phyloP scores from a whole-genome alignment of 2,888 invertebrate species.

The Oxytorus armatus region DNA sequence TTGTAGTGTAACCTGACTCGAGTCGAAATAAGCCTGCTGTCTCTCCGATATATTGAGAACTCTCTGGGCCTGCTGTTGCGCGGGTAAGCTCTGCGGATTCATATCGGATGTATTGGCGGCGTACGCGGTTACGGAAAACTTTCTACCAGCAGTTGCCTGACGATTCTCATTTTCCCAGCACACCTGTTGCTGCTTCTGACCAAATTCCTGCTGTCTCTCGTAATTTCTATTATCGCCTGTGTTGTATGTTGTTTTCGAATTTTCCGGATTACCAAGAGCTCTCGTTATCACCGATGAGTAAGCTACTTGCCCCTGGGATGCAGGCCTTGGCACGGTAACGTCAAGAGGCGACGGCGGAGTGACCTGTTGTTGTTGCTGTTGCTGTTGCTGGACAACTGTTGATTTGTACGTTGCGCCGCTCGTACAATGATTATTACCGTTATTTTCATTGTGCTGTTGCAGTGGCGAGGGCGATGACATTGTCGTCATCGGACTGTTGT shows the following conservation, averaged over 20 bases:
- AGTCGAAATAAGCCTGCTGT: slow-evolving; percentile 89
- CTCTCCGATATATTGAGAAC: slow-evolving; percentile 85
- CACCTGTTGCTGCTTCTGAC: slow-evolving; percentile 83
- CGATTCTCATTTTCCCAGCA: slow-evolving; percentile 82
- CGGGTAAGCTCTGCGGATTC: slow-evolving; percentile 85
- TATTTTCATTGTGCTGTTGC: slow-evolving; percentile 87
- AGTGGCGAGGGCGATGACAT: slow-evolving; percentile 88
- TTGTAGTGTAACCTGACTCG: slow-evolving; percentile 88
- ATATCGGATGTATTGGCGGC: slow-evolving; percentile 82
- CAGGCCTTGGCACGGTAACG: slow-evolving; percentile 88
- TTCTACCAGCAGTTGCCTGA: slow-evolving; percentile 73
- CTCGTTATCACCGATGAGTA: slow-evolving; percentile 94
- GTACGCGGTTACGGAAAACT: slow-evolving; percentile 76
- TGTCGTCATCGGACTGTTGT: slow-evolving; percentile 93
- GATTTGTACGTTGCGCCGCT: slow-evolving; percentile 77
- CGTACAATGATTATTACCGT: slow-evolving; percentile 77
- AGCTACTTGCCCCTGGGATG: slow-evolving; percentile 88
- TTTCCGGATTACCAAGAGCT: slow-evolving; percentile 88
- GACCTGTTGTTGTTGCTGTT: slow-evolving; percentile 75
- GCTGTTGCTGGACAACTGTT: slow-evolving; percentile 66
- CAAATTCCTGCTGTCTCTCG: slow-evolving; percentile 81
- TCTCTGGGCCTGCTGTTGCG: slow-evolving; percentile 84
- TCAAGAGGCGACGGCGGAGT: slow-evolving; percentile 90
- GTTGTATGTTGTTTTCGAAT: slow-evolving; percentile 77
- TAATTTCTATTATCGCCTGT: slow-evolving; percentile 77